phyloP scores from a whole-genome alignment of 2,888 invertebrate species.

The Sinhomidia bicolor region DNA sequence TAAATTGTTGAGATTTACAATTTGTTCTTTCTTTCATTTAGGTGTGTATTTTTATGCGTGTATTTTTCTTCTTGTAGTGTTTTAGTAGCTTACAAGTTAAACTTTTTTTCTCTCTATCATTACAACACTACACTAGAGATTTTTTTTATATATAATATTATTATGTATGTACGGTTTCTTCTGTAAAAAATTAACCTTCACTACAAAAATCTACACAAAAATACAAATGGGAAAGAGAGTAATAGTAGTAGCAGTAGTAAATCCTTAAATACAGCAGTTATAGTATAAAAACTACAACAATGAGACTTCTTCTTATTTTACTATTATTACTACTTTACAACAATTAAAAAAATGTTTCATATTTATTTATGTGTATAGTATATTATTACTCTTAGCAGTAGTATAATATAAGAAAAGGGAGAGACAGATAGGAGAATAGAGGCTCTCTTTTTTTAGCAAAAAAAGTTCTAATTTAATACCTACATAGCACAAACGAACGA shows the following conservation, averaged over 20 bases:
- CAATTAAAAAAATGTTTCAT: conserved; percentile 65
- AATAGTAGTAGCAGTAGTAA: conserved; percentile 37
- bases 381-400: conserved; percentile 22
- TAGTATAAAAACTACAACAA: conserved; percentile 64
- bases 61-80: conserved; percentile 40
- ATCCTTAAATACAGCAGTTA: neutral
- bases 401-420: conserved; percentile 62
- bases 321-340: conserved; percentile 56
- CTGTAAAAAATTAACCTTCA: conserved; percentile 59
- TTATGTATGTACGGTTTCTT: conserved; percentile 30
- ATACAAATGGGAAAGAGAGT: conserved; percentile 42
- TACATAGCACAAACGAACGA: conserved; percentile 50
- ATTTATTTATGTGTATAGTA: conserved; percentile 20
- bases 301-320: conserved; percentile 41
- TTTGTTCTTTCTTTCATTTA: conserved; percentile 3
- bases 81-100: conserved; percentile 6
- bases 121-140: conserved; percentile 19
- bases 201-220: conserved; percentile 57
- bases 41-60: conserved; percentile 40
- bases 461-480: conserved; percentile 62
- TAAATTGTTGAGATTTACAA: conserved; percentile 9
- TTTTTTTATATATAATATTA: conserved; percentile 19
- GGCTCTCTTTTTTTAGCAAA: conserved; percentile 54
- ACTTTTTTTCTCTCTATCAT: conserved; percentile 26
- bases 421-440: conserved; percentile 67